Evolutionary conservation across 2,797 vertebrate genomes (phyloP), one percentile per base, ranked within the genome.

Genomic region (Sus cebifrons): DNA sequence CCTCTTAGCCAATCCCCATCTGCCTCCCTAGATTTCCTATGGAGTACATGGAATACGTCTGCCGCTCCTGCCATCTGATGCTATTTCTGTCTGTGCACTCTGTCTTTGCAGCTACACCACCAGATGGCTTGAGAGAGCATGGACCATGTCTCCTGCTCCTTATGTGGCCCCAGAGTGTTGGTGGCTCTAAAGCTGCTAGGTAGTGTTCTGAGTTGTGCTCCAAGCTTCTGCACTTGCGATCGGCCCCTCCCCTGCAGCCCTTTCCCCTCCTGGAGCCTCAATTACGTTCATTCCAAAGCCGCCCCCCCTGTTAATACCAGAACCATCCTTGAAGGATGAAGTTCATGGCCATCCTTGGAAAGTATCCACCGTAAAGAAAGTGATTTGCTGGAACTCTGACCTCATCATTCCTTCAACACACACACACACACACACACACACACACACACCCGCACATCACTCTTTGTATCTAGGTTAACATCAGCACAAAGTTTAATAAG

Each of bases 241-340:
- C 29, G 13, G 56, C 49, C 44, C 32, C 16, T 85, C 52, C 16
- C 1, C 23, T 1, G 74, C 62, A 27, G 5, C 36, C 20, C 9
- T 10, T 32, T 9, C 25, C 40, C 70, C 58, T 40, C 68, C 8
- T 54, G 49, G 73, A 71, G 54, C 17, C 54, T 74, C 17, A 95
- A 86, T 95, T 91, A 79, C n/a, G 29, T 17, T 78, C 36, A 96
- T 71, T 95, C 62, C 67, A 93, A 32, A 25, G 84, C 56, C n/a
- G n/a, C 83, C 36, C 32, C 21, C 5, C 78, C 14, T 77, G 62
- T 13, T 87, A 25, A 83, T 18, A 83, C 52, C 36, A 82, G 70
- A 49, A 44, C 25, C 58, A 79, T 49, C 13, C 49, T 62, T 65
- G n/a, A 88, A 25, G 32, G 7, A 5, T 58, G 85, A 89, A 87